phyloP scores from a whole-genome alignment of 1,140 invertebrate genomes.

The Zaprionus africanus region DNA sequence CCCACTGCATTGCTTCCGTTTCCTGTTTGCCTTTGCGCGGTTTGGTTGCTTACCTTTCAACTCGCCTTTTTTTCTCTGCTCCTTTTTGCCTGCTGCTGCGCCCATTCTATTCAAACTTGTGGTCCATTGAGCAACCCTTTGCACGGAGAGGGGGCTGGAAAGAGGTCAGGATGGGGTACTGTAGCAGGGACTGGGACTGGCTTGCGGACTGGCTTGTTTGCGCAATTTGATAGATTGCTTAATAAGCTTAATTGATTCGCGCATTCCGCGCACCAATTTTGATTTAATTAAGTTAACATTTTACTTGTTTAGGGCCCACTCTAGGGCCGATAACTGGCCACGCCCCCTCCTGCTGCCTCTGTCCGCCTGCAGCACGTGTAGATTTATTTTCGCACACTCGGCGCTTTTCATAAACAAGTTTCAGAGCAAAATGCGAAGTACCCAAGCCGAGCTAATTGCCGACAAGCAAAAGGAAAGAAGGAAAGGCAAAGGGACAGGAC shows the following conservation, averaged over 20 bases:
- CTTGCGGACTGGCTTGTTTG: slow-evolving; percentile 50
- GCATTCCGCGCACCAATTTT: slow-evolving; percentile 66
- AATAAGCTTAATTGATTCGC: slow-evolving; percentile 83
- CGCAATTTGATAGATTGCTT: slow-evolving; percentile 82
- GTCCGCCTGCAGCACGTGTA: slow-evolving; percentile 19
- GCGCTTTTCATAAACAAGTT: slow-evolving; percentile 40
- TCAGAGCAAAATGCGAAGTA: slow-evolving; percentile 13
- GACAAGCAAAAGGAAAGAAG: slow-evolving; percentile 12
- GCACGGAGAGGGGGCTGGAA: too few relatives aligned
- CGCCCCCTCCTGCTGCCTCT: neutral
- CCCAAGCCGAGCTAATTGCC: slow-evolving; percentile 25
- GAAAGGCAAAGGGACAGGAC: neutral
- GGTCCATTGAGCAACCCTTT: slow-evolving; percentile 52
- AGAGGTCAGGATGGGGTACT: neutral
- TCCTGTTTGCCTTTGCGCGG: slow-evolving; percentile 71
- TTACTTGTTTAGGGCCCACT: slow-evolving; percentile 34
- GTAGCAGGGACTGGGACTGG: neutral
- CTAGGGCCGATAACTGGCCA: neutral
- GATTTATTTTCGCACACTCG: slow-evolving; percentile 39
- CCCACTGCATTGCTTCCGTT: slow-evolving; percentile 54
- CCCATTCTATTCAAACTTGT: slow-evolving; percentile 62
- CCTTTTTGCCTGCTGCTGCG: slow-evolving; percentile 7
- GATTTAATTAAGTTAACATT: slow-evolving; percentile 80
- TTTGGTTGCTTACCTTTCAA: slow-evolving; percentile 75
- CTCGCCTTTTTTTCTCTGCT: slow-evolving; percentile 43